Evolutionary conservation across 2,888 invertebrate genomes (phyloP), one percentile per base, ranked within the genome.

Genomic region (Ligdia adustata): DNA sequence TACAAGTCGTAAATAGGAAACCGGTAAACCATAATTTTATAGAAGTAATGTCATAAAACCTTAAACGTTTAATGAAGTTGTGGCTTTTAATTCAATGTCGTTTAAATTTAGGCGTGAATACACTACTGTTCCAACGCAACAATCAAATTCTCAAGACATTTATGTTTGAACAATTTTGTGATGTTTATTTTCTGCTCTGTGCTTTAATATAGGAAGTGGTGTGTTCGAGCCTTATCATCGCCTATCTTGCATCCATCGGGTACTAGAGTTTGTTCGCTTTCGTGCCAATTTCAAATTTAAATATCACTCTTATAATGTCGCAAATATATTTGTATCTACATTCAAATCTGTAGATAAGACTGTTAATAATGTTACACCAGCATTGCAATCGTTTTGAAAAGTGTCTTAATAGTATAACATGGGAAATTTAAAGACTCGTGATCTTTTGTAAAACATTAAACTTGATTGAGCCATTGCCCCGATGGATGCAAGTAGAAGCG

Each of bases 401-500:
- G n/a, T n/a, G n/a, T n/a, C n/a, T n/a, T n/a, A n/a, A n/a, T n/a
- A n/a, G n/a, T n/a, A n/a, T n/a, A n/a, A n/a, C n/a, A n/a, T n/a
- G n/a, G n/a, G n/a, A n/a, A n/a, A n/a, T n/a, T n/a, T n/a, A n/a
- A n/a, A n/a, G n/a, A n/a, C n/a, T n/a, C n/a, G n/a, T n/a, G n/a
- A n/a, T n/a, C n/a, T n/a, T n/a, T n/a, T n/a, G n/a, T n/a, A n/a
- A n/a, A n/a, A n/a, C n/a, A n/a, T n/a, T n/a, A n/a, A n/a, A n/a
- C n/a, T n/a, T n/a, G n/a, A n/a, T n/a, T n/a, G n/a, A n/a, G n/a
- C n/a, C n/a, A n/a, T n/a, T 14, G 20, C 43, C 48, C n/a, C 28
- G 64, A 72, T 77, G 73, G 72, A 70, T 76, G 72, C 65, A 80
- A 64, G 72, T 81, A 75, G 76, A 76, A 74, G 76, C 67, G 61